A percentile compares a stretch with the other conserved stretches of the same genome.
Evolutionary conservation across 1,140 invertebrate species (phyloP).

Genomic region (Sycophila sp.): DNA sequence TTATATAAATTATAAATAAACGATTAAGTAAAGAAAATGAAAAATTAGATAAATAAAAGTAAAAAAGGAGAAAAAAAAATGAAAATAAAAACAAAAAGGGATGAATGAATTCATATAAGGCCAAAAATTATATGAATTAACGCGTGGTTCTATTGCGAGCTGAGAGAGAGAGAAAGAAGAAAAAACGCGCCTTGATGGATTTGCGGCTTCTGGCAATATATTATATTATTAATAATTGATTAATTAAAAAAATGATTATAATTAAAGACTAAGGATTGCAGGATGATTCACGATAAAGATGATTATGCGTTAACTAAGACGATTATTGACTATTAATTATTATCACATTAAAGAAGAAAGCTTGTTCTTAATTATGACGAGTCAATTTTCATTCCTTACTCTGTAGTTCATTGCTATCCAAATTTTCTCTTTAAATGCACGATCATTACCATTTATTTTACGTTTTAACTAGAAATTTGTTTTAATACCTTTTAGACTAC

Average conservation of each 20-base stretch:
- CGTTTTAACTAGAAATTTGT: too few relatives aligned
- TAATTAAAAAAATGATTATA: constrained; percentile 37
- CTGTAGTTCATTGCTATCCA: too few relatives aligned
- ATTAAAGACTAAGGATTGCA: constrained; percentile 38
- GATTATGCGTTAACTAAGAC: constrained; percentile 35
- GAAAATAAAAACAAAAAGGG: constrained; percentile 9
- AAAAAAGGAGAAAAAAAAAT: constrained; percentile 2
- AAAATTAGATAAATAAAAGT: constrained; percentile 22
- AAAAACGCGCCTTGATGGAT: constrained; percentile 37
- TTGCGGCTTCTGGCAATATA: constrained; percentile 40
- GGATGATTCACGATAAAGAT: constrained; percentile 38
- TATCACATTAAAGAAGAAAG: constrained; percentile 40
- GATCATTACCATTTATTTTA: too few relatives aligned
- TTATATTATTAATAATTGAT: constrained; percentile 39
- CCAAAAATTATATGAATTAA: constrained; percentile 33
- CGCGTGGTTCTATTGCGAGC: constrained; percentile 4
- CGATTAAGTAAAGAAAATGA: constrained; percentile 10
- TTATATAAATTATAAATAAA: constrained; percentile 36
- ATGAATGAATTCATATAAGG: constrained; percentile 34
- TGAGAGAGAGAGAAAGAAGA: constrained; percentile 14
- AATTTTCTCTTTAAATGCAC: too few relatives aligned
- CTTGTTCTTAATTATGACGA: constrained; percentile 39
- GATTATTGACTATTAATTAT: constrained; percentile 40
- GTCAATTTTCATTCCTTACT: too few relatives aligned
- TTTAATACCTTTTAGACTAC: too few relatives aligned